phyloP scores from a whole-genome alignment of 2,797 vertebrate species.

The Pseudomugil gertrudae region DNA sequence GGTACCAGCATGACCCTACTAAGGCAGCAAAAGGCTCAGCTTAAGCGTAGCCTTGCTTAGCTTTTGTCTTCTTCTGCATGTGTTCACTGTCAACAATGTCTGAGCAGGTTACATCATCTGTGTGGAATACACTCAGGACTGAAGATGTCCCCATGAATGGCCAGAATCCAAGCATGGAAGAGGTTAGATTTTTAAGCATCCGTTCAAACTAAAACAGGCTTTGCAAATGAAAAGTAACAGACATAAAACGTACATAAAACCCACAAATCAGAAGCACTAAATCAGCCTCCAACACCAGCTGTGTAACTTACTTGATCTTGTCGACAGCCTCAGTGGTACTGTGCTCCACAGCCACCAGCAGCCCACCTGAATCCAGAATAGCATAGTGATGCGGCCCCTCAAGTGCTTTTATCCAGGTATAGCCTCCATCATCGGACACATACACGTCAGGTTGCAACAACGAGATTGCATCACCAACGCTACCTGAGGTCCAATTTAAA shows the following conservation, averaged over 20 bases:
- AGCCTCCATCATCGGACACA: constrained; percentile 95
- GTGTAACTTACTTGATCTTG: constrained; percentile 85
- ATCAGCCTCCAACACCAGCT: neutral
- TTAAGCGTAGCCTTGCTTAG: neutral
- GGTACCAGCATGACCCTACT: neutral
- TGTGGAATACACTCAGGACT: neutral
- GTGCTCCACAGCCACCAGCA: constrained; percentile 92
- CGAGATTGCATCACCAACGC: constrained; percentile 90
- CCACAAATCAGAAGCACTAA: constrained; percentile 1
- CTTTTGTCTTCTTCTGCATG: too few species aligned
- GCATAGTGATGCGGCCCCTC: constrained; percentile 93
- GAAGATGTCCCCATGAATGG: neutral
- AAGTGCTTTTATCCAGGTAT: constrained; percentile 90
- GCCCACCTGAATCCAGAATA: constrained; percentile 93
- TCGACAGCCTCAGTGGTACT: constrained; percentile 77
- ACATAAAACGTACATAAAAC: neutral
- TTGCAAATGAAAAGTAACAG: neutral
- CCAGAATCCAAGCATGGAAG: neutral
- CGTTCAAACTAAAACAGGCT: neutral
- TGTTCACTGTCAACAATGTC: neutral
- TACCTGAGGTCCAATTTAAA: constrained; percentile 79
- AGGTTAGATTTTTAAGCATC: neutral
- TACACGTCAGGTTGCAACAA: constrained; percentile 90
- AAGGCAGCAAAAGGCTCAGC: neutral
- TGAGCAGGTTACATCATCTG: neutral